phyloP scores from a whole-genome alignment of 2,888 invertebrate species.

The Drosophila anomelani region DNA sequence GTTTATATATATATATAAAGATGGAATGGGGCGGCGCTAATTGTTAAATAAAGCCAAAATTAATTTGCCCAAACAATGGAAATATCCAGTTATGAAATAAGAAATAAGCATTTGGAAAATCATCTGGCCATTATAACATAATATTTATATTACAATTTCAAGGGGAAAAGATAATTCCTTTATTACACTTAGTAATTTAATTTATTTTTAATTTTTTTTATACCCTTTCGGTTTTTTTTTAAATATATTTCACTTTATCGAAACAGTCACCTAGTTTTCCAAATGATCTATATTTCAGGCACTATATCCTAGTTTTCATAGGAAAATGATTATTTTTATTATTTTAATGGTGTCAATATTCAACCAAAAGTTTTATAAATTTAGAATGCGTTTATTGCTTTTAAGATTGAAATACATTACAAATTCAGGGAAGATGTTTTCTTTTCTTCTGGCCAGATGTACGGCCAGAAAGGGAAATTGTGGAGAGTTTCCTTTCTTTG shows the following conservation, averaged over 20 bases:
- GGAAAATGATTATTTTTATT: neutral
- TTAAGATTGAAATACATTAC: neutral
- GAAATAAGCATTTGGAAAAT: neutral
- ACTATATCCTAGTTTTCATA: too few relatives aligned
- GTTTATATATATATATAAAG: neutral
- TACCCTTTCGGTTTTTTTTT: neutral
- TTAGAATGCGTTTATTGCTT: slow-evolving; percentile 1
- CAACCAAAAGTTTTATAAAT: neutral
- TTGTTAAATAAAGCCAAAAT: slow-evolving; percentile 7
- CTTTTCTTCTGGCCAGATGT: slow-evolving; percentile 10
- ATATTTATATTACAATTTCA: neutral
- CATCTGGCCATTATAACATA: neutral
- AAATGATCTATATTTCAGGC: too few relatives aligned
- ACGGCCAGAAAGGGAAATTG: slow-evolving; percentile 2
- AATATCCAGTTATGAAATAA: slow-evolving; percentile 1
- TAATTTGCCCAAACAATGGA: slow-evolving; percentile 23
- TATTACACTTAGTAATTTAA: neutral
- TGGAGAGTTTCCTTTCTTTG: slow-evolving; percentile 40
- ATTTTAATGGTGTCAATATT: neutral
- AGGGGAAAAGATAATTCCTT: neutral
- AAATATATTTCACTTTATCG: neutral
- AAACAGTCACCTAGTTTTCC: too few relatives aligned
- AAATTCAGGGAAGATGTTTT: neutral
- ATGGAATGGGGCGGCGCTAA: neutral
- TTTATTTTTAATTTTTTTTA: neutral